Conservation (phyloP, 1,140 invertebrate species). For the Pogonus chalceus region DNA sequence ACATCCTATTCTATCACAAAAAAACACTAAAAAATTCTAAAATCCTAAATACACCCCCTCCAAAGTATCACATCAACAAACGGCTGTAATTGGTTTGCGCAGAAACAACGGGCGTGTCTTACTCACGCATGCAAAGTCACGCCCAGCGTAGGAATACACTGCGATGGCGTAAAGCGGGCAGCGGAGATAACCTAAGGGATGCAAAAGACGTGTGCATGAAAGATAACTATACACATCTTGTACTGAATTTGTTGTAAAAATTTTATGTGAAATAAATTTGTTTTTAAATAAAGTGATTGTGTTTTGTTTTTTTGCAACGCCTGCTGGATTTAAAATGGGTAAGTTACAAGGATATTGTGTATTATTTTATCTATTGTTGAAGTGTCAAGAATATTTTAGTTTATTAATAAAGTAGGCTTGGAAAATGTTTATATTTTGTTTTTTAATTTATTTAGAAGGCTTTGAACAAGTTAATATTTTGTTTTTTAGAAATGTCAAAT, state of each 20-base stretch:
- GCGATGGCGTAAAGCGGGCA: neutral
- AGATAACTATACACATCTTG: neutral
- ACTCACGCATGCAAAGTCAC: neutral
- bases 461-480: too few species aligned
- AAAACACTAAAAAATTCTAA: neutral
- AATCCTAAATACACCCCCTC: neutral
- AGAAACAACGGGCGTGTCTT: neutral
- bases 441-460: too few species aligned
- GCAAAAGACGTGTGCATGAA: neutral
- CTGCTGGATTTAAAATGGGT: neutral
- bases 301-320: neutral
- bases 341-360: too few species aligned
- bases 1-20: constrained; percentile 2
- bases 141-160: constrained; percentile 1
- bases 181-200: neutral
- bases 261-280: neutral
- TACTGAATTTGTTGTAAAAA: neutral
- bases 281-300: neutral
- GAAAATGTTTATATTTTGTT: too few species aligned
- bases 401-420: too few species aligned
- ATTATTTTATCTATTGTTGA: too few species aligned
- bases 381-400: too few species aligned
- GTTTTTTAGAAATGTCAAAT: too few species aligned
- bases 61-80: neutral
- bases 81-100: neutral